Evolutionary conservation across 2,797 vertebrate species (phyloP).

Genomic region (Phoebastria nigripes): DNA sequence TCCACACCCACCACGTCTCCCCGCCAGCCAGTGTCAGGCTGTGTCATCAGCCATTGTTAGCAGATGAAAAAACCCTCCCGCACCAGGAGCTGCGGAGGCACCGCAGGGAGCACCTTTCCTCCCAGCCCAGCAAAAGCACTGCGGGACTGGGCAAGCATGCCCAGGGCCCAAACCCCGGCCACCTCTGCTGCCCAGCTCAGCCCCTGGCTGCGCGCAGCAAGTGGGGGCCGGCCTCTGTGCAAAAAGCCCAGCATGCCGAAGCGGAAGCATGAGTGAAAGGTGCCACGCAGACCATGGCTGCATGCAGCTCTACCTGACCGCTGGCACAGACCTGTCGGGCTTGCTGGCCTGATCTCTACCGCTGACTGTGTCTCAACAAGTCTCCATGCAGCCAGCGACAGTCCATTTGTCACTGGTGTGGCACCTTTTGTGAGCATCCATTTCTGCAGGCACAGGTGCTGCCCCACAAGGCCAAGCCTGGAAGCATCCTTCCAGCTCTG

Average conservation of each 20-base stretch:
- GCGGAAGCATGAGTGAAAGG: rapidly evolving
- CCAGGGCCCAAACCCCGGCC: rapidly evolving
- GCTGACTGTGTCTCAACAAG: background rate
- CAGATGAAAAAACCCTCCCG: background rate
- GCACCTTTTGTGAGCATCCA: background rate
- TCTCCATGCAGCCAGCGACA: rapidly evolving
- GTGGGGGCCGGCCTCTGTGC: background rate
- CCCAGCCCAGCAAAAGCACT: rapidly evolving
- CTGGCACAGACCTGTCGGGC: background rate
- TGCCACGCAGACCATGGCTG: rapidly evolving
- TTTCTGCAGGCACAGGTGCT: background rate
- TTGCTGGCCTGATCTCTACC: background rate
- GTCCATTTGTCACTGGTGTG: rapidly evolving
- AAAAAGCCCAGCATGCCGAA: rapidly evolving
- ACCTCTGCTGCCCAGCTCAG: background rate
- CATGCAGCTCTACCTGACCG: rapidly evolving
- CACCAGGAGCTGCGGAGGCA: background rate
- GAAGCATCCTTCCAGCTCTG: background rate
- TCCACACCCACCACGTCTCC: background rate
- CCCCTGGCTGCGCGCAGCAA: rapidly evolving
- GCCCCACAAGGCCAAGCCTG: background rate
- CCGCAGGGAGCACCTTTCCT: background rate
- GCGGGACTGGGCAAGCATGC: rapidly evolving
- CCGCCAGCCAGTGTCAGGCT: background rate
- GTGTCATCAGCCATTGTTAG: conserved; percentile 12